phyloP scores from a whole-genome alignment of 2,888 invertebrate species.

The Bombylius major region DNA sequence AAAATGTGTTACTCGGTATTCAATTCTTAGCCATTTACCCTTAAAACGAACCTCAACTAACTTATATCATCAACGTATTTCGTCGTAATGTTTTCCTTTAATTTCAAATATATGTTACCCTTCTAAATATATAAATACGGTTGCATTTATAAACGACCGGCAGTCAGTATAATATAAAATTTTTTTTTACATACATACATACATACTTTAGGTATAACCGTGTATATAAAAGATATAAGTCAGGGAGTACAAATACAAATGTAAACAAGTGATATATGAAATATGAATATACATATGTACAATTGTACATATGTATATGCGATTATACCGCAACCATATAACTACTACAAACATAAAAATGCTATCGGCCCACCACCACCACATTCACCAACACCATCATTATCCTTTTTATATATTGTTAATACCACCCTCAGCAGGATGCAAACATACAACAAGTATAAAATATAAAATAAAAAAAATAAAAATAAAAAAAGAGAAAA shows the following conservation, averaged over 20 bases:
- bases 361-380: not conserved
- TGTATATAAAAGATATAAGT: not conserved
- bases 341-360: not conserved
- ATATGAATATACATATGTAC: too few relatives aligned
- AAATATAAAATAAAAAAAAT: not conserved
- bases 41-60: not conserved
- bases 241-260: too few relatives aligned
- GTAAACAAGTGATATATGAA: too few relatives aligned
- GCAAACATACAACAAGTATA: not conserved
- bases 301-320: too few relatives aligned
- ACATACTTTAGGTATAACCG: not conserved
- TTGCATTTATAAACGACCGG: slow-evolving; percentile 1
- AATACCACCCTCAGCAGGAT: too few relatives aligned
- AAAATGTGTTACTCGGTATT: not conserved
- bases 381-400: too few relatives aligned
- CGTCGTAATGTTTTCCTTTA: slow-evolving; percentile 10
- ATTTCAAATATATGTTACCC: slow-evolving; percentile 11
- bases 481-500: not conserved
- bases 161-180: not conserved
- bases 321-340: too few relatives aligned
- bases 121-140: not conserved
- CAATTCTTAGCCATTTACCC: not conserved
- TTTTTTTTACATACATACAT: too few relatives aligned
- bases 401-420: too few relatives aligned
- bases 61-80: not conserved